phyloP scores from a whole-genome alignment of 2,888 invertebrate species.

The Pyrocoelia pectoralis region DNA sequence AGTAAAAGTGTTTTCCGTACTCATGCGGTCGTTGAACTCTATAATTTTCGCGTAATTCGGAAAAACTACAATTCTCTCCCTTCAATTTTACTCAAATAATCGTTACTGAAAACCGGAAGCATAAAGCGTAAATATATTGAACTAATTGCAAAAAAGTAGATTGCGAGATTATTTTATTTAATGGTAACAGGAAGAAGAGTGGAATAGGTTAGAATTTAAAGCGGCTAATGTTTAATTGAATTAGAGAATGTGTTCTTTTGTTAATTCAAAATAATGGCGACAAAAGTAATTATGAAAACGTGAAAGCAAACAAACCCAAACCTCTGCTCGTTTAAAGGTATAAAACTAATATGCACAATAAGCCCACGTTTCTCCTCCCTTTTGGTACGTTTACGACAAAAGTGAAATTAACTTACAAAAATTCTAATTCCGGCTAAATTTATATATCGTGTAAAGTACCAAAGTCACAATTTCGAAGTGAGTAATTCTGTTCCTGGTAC shows the following conservation, averaged over 20 bases:
- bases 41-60: no score
- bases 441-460: neutral
- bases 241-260: neutral
- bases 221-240: neutral
- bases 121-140: neutral
- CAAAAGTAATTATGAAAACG: neutral
- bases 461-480: neutral
- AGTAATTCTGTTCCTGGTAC: constrained; percentile 11
- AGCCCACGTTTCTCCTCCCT: neutral
- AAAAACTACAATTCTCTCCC: no score
- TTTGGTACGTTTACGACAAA: no score
- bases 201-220: neutral
- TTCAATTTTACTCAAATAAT: no score
- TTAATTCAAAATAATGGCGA: neutral
- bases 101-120: no score
- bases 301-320: neutral
- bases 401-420: neutral
- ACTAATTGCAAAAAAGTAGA: neutral
- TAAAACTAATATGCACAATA: constrained; percentile 1
- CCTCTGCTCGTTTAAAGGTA: neutral
- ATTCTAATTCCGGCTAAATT: neutral
- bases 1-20: no score
- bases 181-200: neutral
- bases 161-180: neutral
- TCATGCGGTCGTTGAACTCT: no score